Evolutionary conservation across 1,140 invertebrate species (phyloP).

Genomic region (Hypsibius dujardini): DNA sequence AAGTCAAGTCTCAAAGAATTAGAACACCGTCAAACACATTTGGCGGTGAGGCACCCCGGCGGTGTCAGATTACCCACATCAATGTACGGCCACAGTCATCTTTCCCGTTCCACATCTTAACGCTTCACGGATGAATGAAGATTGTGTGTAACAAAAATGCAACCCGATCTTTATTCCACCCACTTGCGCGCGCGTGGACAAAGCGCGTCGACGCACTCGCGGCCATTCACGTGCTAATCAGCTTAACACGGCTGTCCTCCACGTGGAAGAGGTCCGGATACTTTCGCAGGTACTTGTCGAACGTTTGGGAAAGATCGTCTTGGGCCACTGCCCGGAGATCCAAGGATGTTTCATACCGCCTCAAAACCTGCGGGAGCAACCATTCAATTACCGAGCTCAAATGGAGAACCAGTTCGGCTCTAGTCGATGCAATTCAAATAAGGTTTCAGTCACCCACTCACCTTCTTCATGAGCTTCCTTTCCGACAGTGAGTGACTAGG

Average conservation of each 20-base stretch:
- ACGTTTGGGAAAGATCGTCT: neutral
- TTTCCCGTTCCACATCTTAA: neutral
- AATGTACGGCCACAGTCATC: too few relatives aligned
- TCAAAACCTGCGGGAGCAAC: neutral
- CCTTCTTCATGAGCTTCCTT: conserved; percentile 11
- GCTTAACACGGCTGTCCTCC: neutral
- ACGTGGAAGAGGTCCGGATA: neutral
- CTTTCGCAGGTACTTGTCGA: neutral
- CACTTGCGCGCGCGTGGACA: neutral
- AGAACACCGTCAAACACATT: too few relatives aligned
- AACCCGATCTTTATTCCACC: neutral
- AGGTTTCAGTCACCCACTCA: neutral
- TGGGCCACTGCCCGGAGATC: neutral
- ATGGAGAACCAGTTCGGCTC: neutral
- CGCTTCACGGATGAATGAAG: neutral
- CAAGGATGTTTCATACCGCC: neutral
- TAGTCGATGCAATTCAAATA: neutral
- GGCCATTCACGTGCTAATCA: neutral
- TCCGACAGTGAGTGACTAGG: neutral
- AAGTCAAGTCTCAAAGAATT: too few relatives aligned
- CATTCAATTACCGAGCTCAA: neutral
- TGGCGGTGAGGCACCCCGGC: too few relatives aligned
- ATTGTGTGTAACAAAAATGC: neutral
- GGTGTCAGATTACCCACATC: too few relatives aligned
- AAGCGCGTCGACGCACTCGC: neutral